Evolutionary conservation across 2,113 vertebrate genomes (phyloP).

Genomic region (Cyphomyrus discorhynchus): DNA sequence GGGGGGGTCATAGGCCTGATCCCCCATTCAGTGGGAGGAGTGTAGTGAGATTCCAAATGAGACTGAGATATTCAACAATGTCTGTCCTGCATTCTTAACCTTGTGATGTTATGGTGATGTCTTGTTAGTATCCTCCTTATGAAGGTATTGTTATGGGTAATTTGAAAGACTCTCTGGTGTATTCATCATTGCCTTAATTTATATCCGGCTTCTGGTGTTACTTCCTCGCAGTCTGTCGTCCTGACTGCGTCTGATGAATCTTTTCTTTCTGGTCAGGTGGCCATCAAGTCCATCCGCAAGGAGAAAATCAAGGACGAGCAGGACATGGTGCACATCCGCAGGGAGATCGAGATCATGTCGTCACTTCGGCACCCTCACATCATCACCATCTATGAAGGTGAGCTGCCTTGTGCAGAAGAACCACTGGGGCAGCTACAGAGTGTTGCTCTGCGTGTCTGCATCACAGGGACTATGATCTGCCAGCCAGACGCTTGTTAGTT

Average conservation of each 20-base stretch:
- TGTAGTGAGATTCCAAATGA: background rate
- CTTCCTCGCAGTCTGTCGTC: background rate
- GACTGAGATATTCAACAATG: background rate
- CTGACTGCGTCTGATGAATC: background rate
- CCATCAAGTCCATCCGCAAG: slow-evolving; percentile 98
- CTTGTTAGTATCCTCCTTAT: background rate
- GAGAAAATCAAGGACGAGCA: slow-evolving; percentile 99
- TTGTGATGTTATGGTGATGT: background rate
- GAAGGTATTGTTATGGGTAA: background rate
- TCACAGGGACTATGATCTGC: background rate
- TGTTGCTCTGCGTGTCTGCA: background rate
- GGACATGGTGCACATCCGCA: slow-evolving; percentile 98
- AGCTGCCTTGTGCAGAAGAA: slow-evolving; percentile 34
- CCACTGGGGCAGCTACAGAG: background rate
- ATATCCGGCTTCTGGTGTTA: background rate
- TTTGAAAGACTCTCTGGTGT: background rate
- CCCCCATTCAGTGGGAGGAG: background rate
- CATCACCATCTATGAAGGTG: slow-evolving; percentile 98
- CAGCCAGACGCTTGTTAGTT: background rate
- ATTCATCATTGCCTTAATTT: background rate
- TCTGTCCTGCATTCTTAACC: background rate
- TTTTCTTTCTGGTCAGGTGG: slow-evolving; percentile 71
- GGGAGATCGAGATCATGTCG: slow-evolving; percentile 99
- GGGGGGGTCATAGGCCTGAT: background rate
- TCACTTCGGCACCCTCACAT: slow-evolving; percentile 96